Percentiles rank a stretch among this genome's conserved stretches.
Conservation (phyloP, 1,140 invertebrate genomes). For the Drepana arcuata region DNA sequence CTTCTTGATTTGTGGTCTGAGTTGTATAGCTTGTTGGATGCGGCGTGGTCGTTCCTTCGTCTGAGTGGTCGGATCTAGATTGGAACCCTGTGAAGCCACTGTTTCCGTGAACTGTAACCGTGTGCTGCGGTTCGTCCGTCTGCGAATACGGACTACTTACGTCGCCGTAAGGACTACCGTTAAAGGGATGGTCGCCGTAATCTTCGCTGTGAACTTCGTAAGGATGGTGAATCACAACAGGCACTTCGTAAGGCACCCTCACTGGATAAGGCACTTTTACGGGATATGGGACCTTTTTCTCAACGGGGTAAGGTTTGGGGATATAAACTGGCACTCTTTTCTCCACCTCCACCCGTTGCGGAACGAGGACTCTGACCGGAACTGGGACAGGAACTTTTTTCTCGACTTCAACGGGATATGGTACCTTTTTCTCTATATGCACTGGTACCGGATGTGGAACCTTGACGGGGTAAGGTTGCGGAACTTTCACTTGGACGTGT, state of each 20-base stretch:
- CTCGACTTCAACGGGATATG: slow-evolving; percentile 70
- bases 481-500: slow-evolving; percentile 70
- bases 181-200: not conserved
- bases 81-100: slow-evolving; percentile 35
- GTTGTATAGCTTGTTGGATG: slow-evolving; percentile 12
- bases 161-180: no score
- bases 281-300: slow-evolving; percentile 76
- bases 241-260: slow-evolving; percentile 54
- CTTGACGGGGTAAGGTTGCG: slow-evolving; percentile 64
- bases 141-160: no score
- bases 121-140: no score
- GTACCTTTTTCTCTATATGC: slow-evolving; percentile 71
- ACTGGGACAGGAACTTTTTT: slow-evolving; percentile 61
- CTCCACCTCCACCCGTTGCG: slow-evolving; percentile 71
- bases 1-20: no score
- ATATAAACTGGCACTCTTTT: slow-evolving; percentile 74
- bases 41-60: slow-evolving; percentile 23
- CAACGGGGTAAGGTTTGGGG: slow-evolving; percentile 76
- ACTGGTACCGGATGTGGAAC: slow-evolving; percentile 68
- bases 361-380: slow-evolving; percentile 60
- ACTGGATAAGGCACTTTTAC: slow-evolving; percentile 72
- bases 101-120: slow-evolving; percentile 42
- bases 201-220: slow-evolving; percentile 19
- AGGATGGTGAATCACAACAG: slow-evolving; percentile 42
- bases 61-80: slow-evolving; percentile 30